Conservation (phyloP, 2,797 vertebrate species). For the Lutjanus campechanus region DNA sequence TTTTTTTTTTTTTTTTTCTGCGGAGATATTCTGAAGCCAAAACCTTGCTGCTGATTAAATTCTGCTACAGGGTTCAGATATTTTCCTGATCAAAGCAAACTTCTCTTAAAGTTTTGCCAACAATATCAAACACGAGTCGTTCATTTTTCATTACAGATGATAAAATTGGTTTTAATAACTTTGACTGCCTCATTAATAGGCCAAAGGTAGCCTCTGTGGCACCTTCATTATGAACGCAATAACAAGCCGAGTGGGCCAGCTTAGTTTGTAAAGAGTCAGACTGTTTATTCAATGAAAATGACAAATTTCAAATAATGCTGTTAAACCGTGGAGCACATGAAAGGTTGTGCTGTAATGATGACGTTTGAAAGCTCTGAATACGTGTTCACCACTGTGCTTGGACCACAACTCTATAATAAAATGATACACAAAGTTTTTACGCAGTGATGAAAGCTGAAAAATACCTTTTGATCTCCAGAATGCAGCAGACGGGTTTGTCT, state of each 20-base stretch:
- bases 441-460: constrained; percentile 55
- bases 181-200: constrained; percentile 58
- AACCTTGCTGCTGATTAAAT: constrained; percentile 76
- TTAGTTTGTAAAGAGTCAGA: constrained; percentile 28
- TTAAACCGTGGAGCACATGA: constrained; percentile 48
- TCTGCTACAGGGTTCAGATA: constrained; percentile 72
- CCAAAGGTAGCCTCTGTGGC: constrained; percentile 52
- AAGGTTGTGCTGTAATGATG: constrained; percentile 66
- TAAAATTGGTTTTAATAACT: constrained; percentile 61
- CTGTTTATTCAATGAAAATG: constrained; percentile 59
- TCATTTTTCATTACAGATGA: constrained; percentile 64
- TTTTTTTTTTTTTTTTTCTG: constrained; percentile 21
- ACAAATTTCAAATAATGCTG: constrained; percentile 59
- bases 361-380: constrained; percentile 38
- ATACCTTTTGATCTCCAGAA: constrained; percentile 54
- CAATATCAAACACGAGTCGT: constrained; percentile 70
- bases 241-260: constrained; percentile 10
- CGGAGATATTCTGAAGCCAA: constrained; percentile 66
- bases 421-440: constrained; percentile 33
- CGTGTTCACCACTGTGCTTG: constrained; percentile 22
- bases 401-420: constrained; percentile 56
- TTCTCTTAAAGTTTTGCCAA: constrained; percentile 74
- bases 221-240: constrained; percentile 38
- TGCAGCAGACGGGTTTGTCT: constrained; percentile 15
- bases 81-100: constrained; percentile 81